phyloP scores from a whole-genome alignment of 2,888 invertebrate species.

The Agrotis clavis region DNA sequence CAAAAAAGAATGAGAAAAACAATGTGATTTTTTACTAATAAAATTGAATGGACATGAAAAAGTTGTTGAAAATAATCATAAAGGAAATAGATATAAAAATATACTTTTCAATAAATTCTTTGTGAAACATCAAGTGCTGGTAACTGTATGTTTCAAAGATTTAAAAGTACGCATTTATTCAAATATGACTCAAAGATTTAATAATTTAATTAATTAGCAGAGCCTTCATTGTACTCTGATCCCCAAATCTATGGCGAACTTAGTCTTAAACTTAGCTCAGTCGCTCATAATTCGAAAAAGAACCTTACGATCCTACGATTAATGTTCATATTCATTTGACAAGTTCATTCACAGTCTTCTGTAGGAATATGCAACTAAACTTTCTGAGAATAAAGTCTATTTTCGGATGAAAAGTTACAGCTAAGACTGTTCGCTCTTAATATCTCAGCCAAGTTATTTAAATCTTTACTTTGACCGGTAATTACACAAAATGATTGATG shows the following conservation, averaged over 20 bases:
- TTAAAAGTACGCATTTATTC: not conserved
- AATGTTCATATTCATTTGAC: no score
- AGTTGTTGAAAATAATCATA: not conserved
- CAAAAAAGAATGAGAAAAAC: not conserved
- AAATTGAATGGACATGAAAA: not conserved
- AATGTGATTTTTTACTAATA: conserved; percentile 19
- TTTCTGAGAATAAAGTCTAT: no score
- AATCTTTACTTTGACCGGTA: conserved; percentile 7
- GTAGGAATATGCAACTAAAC: no score
- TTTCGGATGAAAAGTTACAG: no score
- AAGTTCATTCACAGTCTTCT: no score
- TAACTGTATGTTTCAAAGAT: conserved; percentile 22
- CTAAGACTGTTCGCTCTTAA: no score
- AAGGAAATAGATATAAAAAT: not conserved
- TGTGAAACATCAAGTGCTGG: conserved; percentile 45
- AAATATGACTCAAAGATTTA: not conserved
- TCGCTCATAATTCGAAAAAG: no score
- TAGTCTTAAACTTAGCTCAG: no score
- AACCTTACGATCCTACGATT: no score
- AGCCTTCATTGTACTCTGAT: no score
- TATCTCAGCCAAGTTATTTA: not conserved
- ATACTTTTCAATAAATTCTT: conserved; percentile 17
- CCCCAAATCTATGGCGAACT: no score
- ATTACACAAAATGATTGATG: not conserved
- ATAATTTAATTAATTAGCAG: not conserved